These are phyloP conservation scores for Lepidocolaptes lacrymiger DNA, from an alignment of 2,797 vertebrate genomes.

Conservation along the genomic window DNA sequence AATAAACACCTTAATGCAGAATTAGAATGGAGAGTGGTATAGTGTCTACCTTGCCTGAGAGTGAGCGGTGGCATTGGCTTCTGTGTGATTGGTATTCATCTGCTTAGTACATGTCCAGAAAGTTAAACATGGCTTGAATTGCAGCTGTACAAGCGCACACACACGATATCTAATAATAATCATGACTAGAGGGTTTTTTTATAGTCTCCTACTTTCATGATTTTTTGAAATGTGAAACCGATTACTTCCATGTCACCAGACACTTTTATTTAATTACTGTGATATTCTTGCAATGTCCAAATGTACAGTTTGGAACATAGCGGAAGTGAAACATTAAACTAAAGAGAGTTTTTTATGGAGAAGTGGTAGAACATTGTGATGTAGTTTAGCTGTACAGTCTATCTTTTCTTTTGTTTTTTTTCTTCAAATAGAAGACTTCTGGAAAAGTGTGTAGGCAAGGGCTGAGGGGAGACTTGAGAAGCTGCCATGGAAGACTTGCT, in stretches of 20 bases:
- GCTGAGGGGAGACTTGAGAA: not conserved
- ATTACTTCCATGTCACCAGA: not conserved
- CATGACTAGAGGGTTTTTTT: not conserved
- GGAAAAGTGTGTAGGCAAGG: fast-evolving
- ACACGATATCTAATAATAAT: not conserved
- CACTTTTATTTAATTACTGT: not conserved
- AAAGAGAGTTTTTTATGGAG: not conserved
- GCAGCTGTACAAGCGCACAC: not conserved
- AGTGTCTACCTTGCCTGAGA: not conserved
- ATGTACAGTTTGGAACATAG: not conserved
- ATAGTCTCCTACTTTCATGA: not conserved
- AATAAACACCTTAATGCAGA: not conserved
- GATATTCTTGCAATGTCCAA: not conserved
- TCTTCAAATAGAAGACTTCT: not conserved
- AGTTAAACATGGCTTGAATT: not conserved
- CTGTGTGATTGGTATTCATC: not conserved
- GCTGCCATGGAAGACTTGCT: not conserved
- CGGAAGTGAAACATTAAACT: not conserved
- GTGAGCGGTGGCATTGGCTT: not conserved
- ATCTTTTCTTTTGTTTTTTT: not conserved
- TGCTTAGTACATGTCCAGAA: fast-evolving
- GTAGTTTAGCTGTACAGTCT: not conserved
- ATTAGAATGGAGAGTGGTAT: not conserved
- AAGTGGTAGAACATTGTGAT: not conserved
- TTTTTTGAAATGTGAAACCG: not conserved